phyloP scores from a whole-genome alignment of 2,797 vertebrate genomes.

The Gobionotothen gibberifrons region DNA sequence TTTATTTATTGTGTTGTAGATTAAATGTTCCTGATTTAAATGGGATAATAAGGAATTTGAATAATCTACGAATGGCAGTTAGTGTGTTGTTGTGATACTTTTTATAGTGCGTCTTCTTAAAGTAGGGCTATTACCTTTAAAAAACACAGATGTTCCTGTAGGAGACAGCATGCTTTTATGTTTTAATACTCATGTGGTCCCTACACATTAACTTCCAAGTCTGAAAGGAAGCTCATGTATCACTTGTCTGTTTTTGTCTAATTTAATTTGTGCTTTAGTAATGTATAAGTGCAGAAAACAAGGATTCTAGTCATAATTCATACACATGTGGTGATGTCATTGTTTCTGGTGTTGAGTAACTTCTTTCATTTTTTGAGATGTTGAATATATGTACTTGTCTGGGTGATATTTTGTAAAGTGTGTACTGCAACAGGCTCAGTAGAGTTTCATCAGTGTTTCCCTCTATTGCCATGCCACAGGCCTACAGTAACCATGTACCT shows the following conservation, averaged over 20 bases:
- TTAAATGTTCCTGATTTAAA: background rate
- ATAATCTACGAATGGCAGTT: background rate
- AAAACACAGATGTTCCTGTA: background rate
- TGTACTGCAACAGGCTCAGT: constrained; percentile 50
- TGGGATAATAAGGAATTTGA: background rate
- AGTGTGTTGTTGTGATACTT: background rate
- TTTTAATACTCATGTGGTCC: background rate
- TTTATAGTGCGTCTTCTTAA: too few species aligned
- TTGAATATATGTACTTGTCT: background rate
- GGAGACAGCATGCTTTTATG: background rate
- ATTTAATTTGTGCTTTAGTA: background rate
- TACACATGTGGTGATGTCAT: background rate
- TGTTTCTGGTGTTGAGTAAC: constrained; percentile 15
- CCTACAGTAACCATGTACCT: constrained; percentile 28
- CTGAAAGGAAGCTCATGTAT: background rate
- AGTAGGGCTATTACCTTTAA: background rate
- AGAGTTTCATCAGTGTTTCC: constrained; percentile 67
- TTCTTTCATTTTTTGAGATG: background rate
- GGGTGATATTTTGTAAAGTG: constrained; percentile 19
- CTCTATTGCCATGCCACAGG: constrained; percentile 30
- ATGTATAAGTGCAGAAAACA: background rate
- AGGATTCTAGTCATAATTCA: background rate
- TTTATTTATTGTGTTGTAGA: background rate
- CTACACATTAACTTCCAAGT: background rate
- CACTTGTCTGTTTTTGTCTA: background rate